Percentiles rank a stretch among this genome's conserved stretches.
phyloP scores from a whole-genome alignment of 2,113 vertebrate genomes.

The Syrrhaptes paradoxus region DNA sequence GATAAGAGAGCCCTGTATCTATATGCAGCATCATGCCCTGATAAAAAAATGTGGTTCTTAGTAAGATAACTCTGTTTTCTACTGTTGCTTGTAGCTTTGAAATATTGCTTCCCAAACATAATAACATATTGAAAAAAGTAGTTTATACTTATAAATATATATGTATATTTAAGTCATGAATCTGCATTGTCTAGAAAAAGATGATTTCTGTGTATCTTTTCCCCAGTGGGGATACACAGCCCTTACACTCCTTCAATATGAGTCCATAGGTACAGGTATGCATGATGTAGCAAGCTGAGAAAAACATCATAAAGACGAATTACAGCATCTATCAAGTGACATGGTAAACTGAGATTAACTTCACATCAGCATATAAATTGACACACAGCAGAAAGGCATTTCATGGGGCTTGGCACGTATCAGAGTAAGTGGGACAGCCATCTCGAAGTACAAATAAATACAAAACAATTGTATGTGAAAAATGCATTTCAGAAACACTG shows the following conservation, averaged over 20 bases:
- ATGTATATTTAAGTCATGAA: neutral
- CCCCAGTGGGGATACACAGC: neutral
- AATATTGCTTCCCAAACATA: neutral
- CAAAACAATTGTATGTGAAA: neutral
- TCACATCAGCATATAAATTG: neutral
- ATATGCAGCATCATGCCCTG: neutral
- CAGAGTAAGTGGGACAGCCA: neutral
- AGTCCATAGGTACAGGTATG: neutral
- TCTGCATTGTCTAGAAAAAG: neutral
- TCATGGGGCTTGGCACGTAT: neutral
- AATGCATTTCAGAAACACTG: neutral
- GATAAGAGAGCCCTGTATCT: neutral
- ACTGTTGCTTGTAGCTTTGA: neutral
- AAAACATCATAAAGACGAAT: neutral
- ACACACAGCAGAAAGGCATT: neutral
- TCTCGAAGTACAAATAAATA: neutral
- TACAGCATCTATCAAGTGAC: neutral
- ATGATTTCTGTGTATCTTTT: neutral
- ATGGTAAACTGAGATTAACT: neutral
- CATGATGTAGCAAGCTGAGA: neutral
- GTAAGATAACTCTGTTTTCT: neutral
- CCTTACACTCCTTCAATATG: neutral
- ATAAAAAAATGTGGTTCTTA: neutral
- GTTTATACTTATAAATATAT: neutral
- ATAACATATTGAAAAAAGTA: neutral